Evolutionary conservation across 35 echinoderm and acorn worm species (phyloP).

Genomic region (Diadema setosum): DNA sequence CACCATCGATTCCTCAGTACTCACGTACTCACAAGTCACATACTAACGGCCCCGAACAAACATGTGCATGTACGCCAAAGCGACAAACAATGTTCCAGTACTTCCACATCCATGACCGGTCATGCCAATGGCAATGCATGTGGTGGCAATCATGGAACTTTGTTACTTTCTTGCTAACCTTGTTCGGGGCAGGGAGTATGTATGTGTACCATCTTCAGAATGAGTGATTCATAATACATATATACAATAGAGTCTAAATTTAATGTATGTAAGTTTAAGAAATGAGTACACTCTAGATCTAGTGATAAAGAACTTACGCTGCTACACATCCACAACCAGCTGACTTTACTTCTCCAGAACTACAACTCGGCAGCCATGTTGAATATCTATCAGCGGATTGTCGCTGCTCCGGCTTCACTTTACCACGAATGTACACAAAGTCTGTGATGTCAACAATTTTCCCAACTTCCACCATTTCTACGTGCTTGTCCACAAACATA

Average conservation of each 20-base stretch:
- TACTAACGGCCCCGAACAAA: no score
- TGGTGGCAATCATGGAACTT: neutral
- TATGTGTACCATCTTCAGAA: neutral
- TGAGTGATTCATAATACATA: no score
- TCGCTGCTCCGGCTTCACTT: neutral
- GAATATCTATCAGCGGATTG: constrained; percentile 22
- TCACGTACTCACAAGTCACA: no score
- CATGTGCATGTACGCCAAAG: no score
- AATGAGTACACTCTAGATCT: neutral
- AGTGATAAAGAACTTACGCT: constrained; percentile 26
- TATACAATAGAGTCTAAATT: no score
- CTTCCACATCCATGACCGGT: no score
- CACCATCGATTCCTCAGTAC: no score
- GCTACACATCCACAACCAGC: constrained; percentile 33
- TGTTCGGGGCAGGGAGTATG: neutral
- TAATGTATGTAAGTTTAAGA: neutral
- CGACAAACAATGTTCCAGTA: no score
- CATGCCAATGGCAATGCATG: no score
- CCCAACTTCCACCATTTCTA: constrained; percentile 15
- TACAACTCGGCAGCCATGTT: neutral
- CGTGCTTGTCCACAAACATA: constrained; percentile 21
- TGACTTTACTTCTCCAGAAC: constrained; percentile 1
- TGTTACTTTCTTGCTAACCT: neutral
- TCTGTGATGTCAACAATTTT: neutral
- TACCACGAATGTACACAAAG: neutral